Evolutionary conservation across 1,140 invertebrate genomes (phyloP).

Genomic region (Phocides pigmalion): DNA sequence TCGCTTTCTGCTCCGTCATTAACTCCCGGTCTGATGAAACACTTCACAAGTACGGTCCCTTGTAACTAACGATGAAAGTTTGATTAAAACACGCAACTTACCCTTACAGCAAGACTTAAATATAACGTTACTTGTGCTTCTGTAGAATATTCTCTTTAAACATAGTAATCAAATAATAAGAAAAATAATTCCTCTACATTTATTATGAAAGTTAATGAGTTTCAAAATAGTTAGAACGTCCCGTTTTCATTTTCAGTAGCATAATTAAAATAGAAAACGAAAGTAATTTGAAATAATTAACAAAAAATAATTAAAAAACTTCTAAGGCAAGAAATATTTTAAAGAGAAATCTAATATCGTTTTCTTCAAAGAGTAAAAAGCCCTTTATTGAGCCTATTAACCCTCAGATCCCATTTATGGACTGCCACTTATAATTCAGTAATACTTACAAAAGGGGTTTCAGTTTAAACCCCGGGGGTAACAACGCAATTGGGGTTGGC

Average conservation of each 20-base stretch:
- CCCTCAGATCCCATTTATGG: too few species aligned
- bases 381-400: too few species aligned
- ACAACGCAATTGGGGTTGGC: too few species aligned
- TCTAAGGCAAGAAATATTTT: too few species aligned
- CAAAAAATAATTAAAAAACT: too few species aligned
- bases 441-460: too few species aligned
- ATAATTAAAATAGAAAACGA: neutral
- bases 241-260: neutral
- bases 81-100: constrained; percentile 20
- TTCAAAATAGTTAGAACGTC: neutral
- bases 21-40: neutral
- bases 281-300: too few species aligned
- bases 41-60: constrained; percentile 1
- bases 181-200: neutral
- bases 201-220: neutral
- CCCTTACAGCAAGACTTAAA: neutral
- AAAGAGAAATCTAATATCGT: too few species aligned
- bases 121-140: neutral
- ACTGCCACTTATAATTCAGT: too few species aligned
- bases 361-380: too few species aligned
- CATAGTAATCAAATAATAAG: neutral
- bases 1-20: constrained; percentile 1
- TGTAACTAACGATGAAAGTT: constrained; percentile 20
- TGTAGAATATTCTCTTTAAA: neutral
- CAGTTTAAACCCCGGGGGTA: too few species aligned